phyloP scores from a whole-genome alignment of 2,113 vertebrate species.

The Varanus salvator region DNA sequence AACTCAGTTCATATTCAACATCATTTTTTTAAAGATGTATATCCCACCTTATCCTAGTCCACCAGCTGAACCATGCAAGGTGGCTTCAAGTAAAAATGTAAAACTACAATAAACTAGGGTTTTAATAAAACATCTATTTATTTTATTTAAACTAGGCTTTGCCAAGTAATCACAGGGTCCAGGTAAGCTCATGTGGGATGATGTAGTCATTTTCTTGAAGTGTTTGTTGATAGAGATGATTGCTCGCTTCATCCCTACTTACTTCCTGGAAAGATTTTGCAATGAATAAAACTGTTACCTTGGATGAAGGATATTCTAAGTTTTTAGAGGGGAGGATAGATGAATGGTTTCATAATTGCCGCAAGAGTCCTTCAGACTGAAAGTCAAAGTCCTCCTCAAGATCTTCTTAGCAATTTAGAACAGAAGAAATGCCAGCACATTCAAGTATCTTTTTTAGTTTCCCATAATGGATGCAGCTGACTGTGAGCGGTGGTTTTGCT shows the following conservation, averaged over 20 bases:
- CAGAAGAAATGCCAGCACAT: not conserved
- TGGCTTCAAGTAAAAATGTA: not conserved
- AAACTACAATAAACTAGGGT: not conserved
- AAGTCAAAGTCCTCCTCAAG: slow-evolving; percentile 6
- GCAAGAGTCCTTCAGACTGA: not conserved
- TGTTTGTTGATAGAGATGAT: not conserved
- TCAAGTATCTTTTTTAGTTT: slow-evolving; percentile 35
- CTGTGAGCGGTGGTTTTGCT: slow-evolving; percentile 41
- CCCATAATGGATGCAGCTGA: slow-evolving; percentile 18
- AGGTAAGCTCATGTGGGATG: not conserved
- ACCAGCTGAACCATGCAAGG: not conserved
- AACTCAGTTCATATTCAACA: not conserved
- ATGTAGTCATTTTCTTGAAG: not conserved
- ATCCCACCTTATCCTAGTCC: not conserved
- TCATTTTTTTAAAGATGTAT: too few relatives aligned
- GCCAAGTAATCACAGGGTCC: not conserved
- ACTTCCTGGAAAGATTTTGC: not conserved
- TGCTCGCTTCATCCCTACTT: not conserved
- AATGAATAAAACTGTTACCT: not conserved
- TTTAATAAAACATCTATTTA: too few relatives aligned
- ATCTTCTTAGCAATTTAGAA: slow-evolving; percentile 22
- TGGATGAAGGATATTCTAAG: not conserved
- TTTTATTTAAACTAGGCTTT: not conserved
- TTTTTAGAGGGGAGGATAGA: not conserved
- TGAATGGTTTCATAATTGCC: not conserved